A percentile compares a stretch with the other conserved stretches of the same genome.
Evolutionary conservation across 37 sponge, comb jelly and placozoan species (phyloP).

Genomic region (Haliclona indistincta): DNA sequence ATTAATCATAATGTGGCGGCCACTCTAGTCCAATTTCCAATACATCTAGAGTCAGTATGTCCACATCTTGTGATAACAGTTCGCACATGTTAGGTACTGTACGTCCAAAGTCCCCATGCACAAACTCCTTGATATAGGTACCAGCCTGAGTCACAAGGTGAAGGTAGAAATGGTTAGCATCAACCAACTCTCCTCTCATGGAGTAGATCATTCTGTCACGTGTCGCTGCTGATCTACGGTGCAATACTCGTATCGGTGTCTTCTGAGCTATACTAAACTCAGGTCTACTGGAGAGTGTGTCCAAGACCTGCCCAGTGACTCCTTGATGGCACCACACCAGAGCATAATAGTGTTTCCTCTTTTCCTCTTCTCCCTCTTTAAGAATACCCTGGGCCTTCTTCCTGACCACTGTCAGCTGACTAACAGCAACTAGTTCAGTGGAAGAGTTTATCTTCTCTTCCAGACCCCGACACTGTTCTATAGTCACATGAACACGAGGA

Average conservation of each 20-base stretch:
- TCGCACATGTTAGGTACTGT: constrained; percentile 82
- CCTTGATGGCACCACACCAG: constrained; percentile 45
- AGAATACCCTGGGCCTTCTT: constrained; percentile 47
- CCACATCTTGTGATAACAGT: constrained; percentile 67
- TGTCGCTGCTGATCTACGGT: constrained; percentile 75
- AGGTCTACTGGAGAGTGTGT: constrained; percentile 22
- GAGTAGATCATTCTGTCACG: constrained; percentile 58
- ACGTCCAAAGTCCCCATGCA: constrained; percentile 97
- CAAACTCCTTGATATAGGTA: constrained; percentile 99
- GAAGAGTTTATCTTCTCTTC: constrained; percentile 57
- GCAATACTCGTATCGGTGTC: constrained; percentile 96
- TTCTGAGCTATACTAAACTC: constrained; percentile 76
- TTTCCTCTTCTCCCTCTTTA: constrained; percentile 92
- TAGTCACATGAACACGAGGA: constrained; percentile 51
- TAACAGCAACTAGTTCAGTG: constrained; percentile 43
- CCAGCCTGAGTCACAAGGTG: constrained; percentile 87
- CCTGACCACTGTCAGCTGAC: constrained; percentile 39
- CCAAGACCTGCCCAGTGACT: constrained; percentile 33
- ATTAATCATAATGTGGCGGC: too few species aligned
- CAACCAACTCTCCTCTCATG: constrained; percentile 39
- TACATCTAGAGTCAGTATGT: constrained; percentile 91
- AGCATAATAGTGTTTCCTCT: constrained; percentile 82
- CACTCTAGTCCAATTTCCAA: constrained; percentile 71
- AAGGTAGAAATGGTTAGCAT: constrained; percentile 74
- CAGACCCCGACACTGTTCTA: constrained; percentile 24